A percentile compares a stretch with the other conserved stretches of the same genome.
These are phyloP conservation scores for Enteromius afrohamiltoni DNA, from an alignment of 2,797 vertebrate genomes.

Conservation along the genomic window DNA sequence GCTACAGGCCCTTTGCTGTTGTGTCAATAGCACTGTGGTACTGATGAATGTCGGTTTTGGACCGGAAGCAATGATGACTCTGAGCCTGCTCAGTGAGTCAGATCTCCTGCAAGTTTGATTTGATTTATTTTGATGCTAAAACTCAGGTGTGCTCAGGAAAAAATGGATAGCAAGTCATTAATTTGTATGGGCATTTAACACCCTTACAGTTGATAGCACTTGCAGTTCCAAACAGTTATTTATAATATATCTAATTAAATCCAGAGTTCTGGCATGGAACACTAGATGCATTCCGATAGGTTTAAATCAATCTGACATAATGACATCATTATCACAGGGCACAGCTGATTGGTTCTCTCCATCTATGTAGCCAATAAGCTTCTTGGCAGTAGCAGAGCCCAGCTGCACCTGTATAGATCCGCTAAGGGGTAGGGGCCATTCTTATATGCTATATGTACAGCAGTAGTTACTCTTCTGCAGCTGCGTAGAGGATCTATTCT, in stretches of 20 bases:
- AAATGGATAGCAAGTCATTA: not conserved
- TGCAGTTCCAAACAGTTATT: constrained; percentile 3
- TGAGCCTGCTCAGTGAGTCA: not conserved
- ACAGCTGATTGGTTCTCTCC: not conserved
- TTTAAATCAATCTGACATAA: not conserved
- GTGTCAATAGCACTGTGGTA: constrained; percentile 67
- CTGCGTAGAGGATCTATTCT: not conserved
- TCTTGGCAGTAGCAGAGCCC: not conserved
- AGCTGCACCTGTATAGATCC: not conserved
- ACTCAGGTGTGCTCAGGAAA: constrained; percentile 10
- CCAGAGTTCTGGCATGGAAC: not conserved
- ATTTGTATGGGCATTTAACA: not conserved
- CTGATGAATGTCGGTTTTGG: constrained; percentile 9
- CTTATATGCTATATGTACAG: not conserved
- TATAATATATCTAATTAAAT: not conserved
- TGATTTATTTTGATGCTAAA: not conserved
- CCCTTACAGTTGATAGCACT: not conserved
- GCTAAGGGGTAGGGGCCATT: not conserved
- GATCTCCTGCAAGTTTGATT: not conserved
- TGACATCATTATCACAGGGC: not conserved
- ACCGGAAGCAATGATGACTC: not conserved
- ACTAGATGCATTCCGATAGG: not conserved
- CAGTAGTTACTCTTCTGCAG: not conserved
- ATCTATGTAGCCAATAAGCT: not conserved
- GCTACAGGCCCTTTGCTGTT: constrained; percentile 55